Percentiles rank a stretch among this genome's conserved stretches.
These are phyloP conservation scores for Phyllotis vaccarum DNA, from an alignment of 2,797 vertebrate species.

Conservation along the genomic window DNA sequence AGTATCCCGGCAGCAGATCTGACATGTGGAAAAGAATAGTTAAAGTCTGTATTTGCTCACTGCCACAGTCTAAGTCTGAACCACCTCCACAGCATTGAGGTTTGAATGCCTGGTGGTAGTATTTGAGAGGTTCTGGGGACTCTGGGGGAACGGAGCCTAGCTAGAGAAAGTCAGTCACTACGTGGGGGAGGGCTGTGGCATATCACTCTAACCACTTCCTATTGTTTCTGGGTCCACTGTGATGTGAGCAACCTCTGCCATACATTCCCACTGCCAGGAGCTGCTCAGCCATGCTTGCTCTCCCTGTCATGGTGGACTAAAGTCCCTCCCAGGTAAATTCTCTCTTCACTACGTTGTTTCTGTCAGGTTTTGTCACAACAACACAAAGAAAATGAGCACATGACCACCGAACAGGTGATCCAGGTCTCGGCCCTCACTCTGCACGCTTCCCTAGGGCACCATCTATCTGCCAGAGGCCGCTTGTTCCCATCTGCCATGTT, in stretches of 20 bases:
- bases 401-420: neutral
- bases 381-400: neutral
- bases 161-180: neutral
- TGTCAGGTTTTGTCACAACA: neutral
- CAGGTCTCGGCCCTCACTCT: neutral
- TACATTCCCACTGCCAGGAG: neutral
- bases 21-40: neutral
- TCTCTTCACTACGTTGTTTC: neutral
- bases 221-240: neutral
- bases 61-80: neutral
- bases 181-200: neutral
- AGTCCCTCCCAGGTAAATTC: neutral
- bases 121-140: neutral
- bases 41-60: neutral
- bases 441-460: neutral
- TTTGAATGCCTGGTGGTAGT: neutral
- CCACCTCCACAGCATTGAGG: neutral
- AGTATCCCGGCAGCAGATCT: neutral
- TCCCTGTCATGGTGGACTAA: neutral
- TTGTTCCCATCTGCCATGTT: neutral
- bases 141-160: no score
- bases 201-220: neutral
- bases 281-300: fast-evolving
- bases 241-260: neutral
- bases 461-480: neutral